Evolutionary conservation across 2,888 invertebrate genomes (phyloP).

Genomic region (Cyclophora albipunctata): DNA sequence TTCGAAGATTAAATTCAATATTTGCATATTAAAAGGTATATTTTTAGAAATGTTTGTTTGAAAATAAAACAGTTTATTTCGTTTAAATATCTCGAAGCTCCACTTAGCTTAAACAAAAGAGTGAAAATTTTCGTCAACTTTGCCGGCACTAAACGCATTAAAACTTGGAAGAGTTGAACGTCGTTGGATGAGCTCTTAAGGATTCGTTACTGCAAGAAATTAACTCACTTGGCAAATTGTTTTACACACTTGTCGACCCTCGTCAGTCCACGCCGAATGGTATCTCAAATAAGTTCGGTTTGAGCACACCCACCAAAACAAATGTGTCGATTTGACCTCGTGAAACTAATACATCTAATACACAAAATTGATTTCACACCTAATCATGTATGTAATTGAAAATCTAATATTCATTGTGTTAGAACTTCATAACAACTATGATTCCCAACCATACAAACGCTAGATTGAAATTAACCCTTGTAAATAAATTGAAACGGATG

Average conservation of each 20-base stretch:
- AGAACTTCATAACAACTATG: slow-evolving; percentile 12
- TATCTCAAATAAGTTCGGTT: slow-evolving; percentile 36
- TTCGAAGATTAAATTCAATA: too few species aligned
- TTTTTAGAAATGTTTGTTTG: too few species aligned
- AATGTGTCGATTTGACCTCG: slow-evolving; percentile 20
- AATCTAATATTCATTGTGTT: slow-evolving; percentile 24
- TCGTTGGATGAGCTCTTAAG: slow-evolving; percentile 8
- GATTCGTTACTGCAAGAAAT: slow-evolving; percentile 32
- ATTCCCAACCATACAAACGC: slow-evolving; percentile 2
- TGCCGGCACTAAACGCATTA: slow-evolving; percentile 4
- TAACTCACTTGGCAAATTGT: slow-evolving; percentile 54
- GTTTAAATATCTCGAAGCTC: too few species aligned
- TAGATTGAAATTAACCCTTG: too few species aligned
- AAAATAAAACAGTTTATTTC: too few species aligned
- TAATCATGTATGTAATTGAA: slow-evolving; percentile 14
- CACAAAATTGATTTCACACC: slow-evolving; percentile 26
- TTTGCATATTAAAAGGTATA: too few species aligned
- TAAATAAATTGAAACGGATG: not conserved
- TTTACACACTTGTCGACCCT: slow-evolving; percentile 57
- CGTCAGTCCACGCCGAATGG: slow-evolving; percentile 35
- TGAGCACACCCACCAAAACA: slow-evolving; percentile 18
- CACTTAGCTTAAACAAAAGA: too few species aligned
- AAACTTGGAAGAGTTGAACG: slow-evolving; percentile 21
- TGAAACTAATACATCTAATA: not conserved
- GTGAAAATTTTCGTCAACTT: not conserved